Conservation (phyloP, 2,113 vertebrate species). For the Progne subis region DNA sequence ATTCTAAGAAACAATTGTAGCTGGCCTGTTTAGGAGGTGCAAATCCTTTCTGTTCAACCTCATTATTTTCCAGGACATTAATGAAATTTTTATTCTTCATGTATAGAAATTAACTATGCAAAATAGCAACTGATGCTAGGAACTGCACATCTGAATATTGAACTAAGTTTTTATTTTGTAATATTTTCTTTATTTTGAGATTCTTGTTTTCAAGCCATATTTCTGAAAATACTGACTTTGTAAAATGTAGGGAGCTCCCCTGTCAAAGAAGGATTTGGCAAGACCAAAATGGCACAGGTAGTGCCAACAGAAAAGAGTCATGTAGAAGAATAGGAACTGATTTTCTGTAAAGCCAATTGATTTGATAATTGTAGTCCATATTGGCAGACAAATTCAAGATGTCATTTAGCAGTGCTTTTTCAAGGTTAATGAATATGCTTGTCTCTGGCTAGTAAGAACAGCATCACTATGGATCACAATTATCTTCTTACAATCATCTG, state of each 20-base stretch:
- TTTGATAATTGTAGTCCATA: constrained; percentile 80
- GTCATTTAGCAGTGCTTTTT: constrained; percentile 71
- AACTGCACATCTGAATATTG: constrained; percentile 51
- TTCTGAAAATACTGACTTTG: constrained; percentile 71
- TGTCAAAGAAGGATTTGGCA: constrained; percentile 58
- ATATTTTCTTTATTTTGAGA: constrained; percentile 55
- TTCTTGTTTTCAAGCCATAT: constrained; percentile 50
- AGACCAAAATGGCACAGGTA: constrained; percentile 72
- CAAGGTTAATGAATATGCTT: constrained; percentile 77
- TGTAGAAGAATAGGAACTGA: constrained; percentile 76
- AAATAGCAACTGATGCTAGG: constrained; percentile 61
- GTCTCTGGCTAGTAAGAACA: constrained; percentile 58
- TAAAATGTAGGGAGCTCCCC: constrained; percentile 58
- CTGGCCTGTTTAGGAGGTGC: constrained; percentile 19
- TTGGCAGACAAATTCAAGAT: constrained; percentile 77
- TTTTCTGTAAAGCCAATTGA: constrained; percentile 76
- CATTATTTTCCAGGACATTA: constrained; percentile 56
- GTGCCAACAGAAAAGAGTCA: constrained; percentile 70
- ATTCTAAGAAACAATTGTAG: constrained; percentile 51
- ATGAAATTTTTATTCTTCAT: constrained; percentile 57
- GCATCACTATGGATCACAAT: constrained; percentile 56
- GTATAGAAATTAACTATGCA: constrained; percentile 46
- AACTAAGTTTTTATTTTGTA: constrained; percentile 59
- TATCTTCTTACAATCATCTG: constrained; percentile 63
- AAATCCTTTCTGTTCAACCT: constrained; percentile 48